Conservation (phyloP, 2,797 vertebrate genomes). For the Peromyscus eremicus region DNA sequence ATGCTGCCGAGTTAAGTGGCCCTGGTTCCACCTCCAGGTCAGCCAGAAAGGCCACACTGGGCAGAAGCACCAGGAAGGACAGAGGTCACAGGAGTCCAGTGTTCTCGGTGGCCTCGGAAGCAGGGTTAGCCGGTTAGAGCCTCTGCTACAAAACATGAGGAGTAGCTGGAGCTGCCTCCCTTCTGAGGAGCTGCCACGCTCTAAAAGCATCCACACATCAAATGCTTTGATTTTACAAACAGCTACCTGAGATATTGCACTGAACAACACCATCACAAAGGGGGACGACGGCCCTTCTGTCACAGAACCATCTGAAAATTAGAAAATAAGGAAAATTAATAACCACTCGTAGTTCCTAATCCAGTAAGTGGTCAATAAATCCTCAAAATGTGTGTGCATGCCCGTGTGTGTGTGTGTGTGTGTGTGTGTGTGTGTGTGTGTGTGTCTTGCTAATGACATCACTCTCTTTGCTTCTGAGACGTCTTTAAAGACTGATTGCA, state of each 20-base stretch:
- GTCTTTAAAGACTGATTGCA: background rate
- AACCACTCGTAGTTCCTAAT: background rate
- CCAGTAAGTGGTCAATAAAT: background rate
- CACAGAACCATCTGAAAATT: background rate
- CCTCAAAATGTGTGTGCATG: background rate
- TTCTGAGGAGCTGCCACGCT: background rate
- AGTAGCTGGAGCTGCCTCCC: accelerated
- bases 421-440: background rate
- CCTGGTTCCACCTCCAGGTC: background rate
- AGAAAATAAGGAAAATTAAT: background rate
- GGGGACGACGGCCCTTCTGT: background rate
- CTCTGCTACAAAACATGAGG: background rate
- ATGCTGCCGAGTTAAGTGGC: background rate
- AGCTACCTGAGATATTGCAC: background rate
- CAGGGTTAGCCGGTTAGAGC: background rate
- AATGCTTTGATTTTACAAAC: background rate
- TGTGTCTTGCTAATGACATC: background rate
- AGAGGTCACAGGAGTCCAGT: background rate
- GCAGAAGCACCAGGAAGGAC: background rate
- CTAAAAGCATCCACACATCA: background rate
- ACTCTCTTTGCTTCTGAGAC: background rate
- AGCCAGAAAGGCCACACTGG: background rate
- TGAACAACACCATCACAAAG: background rate
- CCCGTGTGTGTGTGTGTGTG: background rate
- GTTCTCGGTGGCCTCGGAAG: background rate